Conservation (phyloP, 2,113 vertebrate genomes). For the Connochaetes taurinus region DNA sequence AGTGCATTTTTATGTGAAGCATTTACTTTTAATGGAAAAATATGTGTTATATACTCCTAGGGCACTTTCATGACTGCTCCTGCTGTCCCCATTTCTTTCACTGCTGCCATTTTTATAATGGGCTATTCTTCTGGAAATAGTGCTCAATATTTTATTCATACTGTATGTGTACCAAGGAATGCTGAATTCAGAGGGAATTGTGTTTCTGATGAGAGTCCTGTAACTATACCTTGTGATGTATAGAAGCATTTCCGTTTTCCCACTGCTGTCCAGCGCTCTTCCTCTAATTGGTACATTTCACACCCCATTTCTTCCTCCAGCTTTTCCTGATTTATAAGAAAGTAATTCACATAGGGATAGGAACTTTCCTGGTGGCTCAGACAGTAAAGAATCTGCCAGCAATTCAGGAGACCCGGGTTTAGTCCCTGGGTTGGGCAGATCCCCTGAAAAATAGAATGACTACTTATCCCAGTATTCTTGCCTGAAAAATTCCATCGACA, state of each 20-base stretch:
- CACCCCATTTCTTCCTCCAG: background rate
- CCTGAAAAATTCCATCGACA: background rate
- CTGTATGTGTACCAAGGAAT: background rate
- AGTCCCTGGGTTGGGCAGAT: background rate
- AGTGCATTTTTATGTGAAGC: slow-evolving; percentile 15
- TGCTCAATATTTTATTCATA: slow-evolving; percentile 45
- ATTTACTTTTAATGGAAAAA: slow-evolving; percentile 43
- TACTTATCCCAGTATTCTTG: background rate
- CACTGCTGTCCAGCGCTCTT: background rate
- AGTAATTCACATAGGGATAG: background rate
- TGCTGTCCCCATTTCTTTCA: background rate
- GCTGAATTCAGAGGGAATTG: background rate
- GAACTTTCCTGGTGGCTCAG: background rate
- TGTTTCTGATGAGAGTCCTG: background rate
- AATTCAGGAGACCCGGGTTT: background rate
- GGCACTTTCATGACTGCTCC: background rate
- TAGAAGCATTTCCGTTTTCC: background rate
- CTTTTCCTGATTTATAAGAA: background rate
- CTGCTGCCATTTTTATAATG: slow-evolving; percentile 35
- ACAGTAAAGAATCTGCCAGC: background rate
- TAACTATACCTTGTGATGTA: background rate
- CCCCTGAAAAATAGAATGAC: background rate
- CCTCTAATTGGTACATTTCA: background rate
- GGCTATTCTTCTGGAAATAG: slow-evolving; percentile 41
- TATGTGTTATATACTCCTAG: background rate